phyloP scores from a whole-genome alignment of 1,140 invertebrate species.

The Coptotermes formosanus region DNA sequence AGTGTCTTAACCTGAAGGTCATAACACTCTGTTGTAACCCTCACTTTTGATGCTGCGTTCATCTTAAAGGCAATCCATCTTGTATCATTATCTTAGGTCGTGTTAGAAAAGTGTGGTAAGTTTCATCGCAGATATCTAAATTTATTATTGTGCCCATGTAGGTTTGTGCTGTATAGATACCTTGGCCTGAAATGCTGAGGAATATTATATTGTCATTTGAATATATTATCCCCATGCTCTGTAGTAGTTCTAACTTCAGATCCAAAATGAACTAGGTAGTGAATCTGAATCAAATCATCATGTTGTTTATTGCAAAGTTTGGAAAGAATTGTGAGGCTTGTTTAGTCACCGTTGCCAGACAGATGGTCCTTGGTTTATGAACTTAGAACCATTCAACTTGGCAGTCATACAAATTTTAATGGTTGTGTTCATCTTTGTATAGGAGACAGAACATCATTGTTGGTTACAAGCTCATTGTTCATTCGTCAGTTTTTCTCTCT shows the following conservation, averaged over 20 bases:
- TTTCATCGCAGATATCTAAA: background rate
- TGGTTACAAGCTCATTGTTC: background rate
- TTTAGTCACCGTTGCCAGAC: conserved; percentile 3
- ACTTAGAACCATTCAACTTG: conserved; percentile 12
- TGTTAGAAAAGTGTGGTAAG: conserved; percentile 4
- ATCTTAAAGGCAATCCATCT: conserved; percentile 9
- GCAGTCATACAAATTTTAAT: background rate
- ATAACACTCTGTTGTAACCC: background rate
- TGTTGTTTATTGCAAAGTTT: background rate
- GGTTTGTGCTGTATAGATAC: background rate
- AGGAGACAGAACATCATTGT: background rate
- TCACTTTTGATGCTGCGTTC: background rate
- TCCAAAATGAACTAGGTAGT: background rate
- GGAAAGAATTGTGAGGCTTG: background rate
- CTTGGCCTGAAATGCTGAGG: background rate
- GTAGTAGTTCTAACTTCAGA: background rate
- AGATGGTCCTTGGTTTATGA: conserved; percentile 6
- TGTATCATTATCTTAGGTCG: background rate
- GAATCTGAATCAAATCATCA: conserved; percentile 15
- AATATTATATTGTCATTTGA: background rate
- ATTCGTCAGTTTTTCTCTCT: background rate
- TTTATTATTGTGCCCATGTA: background rate
- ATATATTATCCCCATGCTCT: background rate
- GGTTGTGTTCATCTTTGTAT: background rate
- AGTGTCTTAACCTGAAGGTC: background rate